Base-by-base conservation (phyloP, 2,888 invertebrate species). In the Zele albiditarsus region DNA sequence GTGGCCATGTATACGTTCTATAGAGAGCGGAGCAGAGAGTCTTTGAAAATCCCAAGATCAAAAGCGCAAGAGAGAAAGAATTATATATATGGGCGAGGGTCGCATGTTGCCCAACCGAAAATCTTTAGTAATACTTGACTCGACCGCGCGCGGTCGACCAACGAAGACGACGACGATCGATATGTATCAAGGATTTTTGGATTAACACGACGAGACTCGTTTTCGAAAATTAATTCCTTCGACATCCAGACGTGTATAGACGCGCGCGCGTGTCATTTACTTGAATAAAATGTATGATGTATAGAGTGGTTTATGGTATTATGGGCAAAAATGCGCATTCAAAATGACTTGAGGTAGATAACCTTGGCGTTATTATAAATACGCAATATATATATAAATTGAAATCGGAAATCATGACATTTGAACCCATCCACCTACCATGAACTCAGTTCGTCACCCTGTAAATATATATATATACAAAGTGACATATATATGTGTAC, bases 361-460 rank as follows among this genome's bases (percentile, higher is more conserved):
- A 74, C 63, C 74, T 69, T 74, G 74, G 53, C 57, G 53, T 31
- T 16, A 16, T 38, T 25, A 60, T 53, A 53, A 53, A 53, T 71
- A 38, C 62, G 28, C 65, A 71, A 66, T 71, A 71, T 38, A 12
- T 66, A 74, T 38, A 12, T 66, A 74, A 66, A 66, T 63, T 25
- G 33, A 23, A 60, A 75, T 75, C 71, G 75, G 75, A 75, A 49
- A 75, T 71, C 71, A 68, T 49, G 75, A 75, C 75, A 71, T 71
- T 31, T 71, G 71, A 75, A 66, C 71, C 38, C 23, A 62, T 68
- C 78, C 82, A 84, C 81, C 80, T 87, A 83, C 84, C 86, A 82
- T 88, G 89, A 89, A 88, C 87, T 83, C 75, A 79, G 73, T 72
- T 75, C 57, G 72, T 74, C 71, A 75, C 75, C 71, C 71, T 69